phyloP scores from a whole-genome alignment of 1,140 invertebrate genomes.

The Drosophila hydei region DNA sequence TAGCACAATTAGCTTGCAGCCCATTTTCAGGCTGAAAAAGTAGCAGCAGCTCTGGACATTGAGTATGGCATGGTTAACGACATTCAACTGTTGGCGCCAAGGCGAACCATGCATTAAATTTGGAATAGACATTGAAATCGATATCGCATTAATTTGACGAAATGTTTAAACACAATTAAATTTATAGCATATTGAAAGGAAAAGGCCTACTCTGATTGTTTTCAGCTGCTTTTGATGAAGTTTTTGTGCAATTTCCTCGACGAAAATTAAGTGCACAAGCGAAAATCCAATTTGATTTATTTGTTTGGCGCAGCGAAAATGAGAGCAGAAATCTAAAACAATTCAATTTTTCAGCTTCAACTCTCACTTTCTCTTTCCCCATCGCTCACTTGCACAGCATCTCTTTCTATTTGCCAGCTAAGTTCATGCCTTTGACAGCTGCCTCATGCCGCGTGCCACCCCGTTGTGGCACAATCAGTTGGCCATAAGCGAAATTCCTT shows the following conservation, averaged over 20 bases:
- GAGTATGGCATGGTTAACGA: background rate
- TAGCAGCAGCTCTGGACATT: constrained; percentile 42
- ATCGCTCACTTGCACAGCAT: background rate
- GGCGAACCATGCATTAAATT: constrained; percentile 14
- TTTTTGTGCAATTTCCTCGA: constrained; percentile 59
- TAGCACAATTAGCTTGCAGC: constrained; percentile 54
- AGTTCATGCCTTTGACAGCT: constrained; percentile 3
- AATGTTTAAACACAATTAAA: constrained; percentile 5
- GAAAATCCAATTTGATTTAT: constrained; percentile 81
- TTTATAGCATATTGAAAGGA: background rate
- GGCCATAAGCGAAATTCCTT: constrained; percentile 77
- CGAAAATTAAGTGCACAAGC: constrained; percentile 73
- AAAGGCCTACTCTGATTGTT: constrained; percentile 35
- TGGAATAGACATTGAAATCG: constrained; percentile 20
- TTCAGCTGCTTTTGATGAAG: constrained; percentile 45
- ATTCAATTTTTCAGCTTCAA: constrained; percentile 71
- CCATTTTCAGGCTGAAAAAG: constrained; percentile 34
- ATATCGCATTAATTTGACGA: background rate
- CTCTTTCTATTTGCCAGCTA: constrained; percentile 5
- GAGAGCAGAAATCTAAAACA: constrained; percentile 75
- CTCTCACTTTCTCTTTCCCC: background rate
- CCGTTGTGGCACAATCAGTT: constrained; percentile 70
- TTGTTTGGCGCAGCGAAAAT: constrained; percentile 48
- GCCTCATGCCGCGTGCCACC: background rate
- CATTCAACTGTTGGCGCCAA: background rate